A percentile compares a stretch with the other conserved stretches of the same genome.
These are phyloP conservation scores for Mesorhabditis belari DNA, from an alignment of 2,888 invertebrate genomes.

Conservation along the genomic window DNA sequence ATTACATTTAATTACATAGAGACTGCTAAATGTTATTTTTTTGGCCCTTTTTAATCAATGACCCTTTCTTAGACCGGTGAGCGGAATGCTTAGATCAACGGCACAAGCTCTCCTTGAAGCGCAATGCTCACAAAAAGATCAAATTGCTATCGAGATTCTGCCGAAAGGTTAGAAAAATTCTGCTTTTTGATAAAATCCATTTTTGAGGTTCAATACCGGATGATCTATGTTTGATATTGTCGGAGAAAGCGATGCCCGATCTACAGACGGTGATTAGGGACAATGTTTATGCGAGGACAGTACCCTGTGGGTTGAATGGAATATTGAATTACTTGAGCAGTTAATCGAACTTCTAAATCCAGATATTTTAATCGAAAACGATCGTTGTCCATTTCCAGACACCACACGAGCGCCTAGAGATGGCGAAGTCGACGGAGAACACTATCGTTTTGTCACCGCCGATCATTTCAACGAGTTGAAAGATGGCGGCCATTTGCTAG, in stretches of 20 bases:
- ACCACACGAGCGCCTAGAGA: constrained; percentile 62
- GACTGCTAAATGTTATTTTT: not conserved
- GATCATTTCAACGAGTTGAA: constrained; percentile 23
- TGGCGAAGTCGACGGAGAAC: constrained; percentile 64
- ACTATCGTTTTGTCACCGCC: constrained; percentile 57
- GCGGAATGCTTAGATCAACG: constrained; percentile 27
- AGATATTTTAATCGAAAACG: constrained; percentile 9
- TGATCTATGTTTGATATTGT: constrained; percentile 38
- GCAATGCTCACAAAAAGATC: constrained; percentile 21
- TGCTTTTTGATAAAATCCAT: not conserved
- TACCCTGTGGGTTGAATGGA: constrained; percentile 56
- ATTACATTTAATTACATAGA: not conserved
- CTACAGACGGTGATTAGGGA: constrained; percentile 65
- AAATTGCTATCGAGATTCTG: constrained; percentile 30
- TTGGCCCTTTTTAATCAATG: not conserved
- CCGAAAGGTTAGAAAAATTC: constrained; percentile 14
- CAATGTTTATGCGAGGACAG: constrained; percentile 64
- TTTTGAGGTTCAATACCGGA: constrained; percentile 26
- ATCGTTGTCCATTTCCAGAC: constrained; percentile 53
- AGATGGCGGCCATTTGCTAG: constrained; percentile 61
- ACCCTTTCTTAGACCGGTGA: constrained; percentile 20
- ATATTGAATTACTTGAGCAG: not conserved
- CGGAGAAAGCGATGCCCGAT: constrained; percentile 52
- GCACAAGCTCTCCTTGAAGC: constrained; percentile 19
- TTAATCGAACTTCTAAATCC: constrained; percentile 1